Conservation (phyloP, 2,888 invertebrate genomes). For the Thecocarcelia acutangulata region DNA sequence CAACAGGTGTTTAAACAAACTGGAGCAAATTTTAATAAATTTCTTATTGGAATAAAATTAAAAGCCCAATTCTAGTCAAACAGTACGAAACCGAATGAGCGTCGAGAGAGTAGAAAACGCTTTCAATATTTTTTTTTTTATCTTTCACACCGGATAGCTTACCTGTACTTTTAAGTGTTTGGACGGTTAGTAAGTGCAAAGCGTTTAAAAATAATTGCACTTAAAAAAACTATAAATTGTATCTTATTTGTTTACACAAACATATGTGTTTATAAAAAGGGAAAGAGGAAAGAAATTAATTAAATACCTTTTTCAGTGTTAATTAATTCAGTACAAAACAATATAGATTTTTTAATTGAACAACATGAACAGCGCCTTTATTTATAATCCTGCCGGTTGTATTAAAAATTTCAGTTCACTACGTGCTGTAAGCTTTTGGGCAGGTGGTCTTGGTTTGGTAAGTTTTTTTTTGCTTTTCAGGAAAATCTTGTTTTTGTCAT, state of each 20-base stretch:
- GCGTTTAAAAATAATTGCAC: slow-evolving; percentile 37
- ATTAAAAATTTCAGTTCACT: slow-evolving; percentile 63
- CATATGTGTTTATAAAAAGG: slow-evolving; percentile 37
- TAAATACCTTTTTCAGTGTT: slow-evolving; percentile 1
- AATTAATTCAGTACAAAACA: neutral
- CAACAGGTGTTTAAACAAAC: slow-evolving; percentile 27
- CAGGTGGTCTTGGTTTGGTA: slow-evolving; percentile 69
- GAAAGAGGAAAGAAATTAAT: slow-evolving; percentile 17
- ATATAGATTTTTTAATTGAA: neutral
- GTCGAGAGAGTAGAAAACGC: slow-evolving; percentile 58
- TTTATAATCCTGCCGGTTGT: slow-evolving; percentile 49
- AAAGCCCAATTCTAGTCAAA: slow-evolving; percentile 40
- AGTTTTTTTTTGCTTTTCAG: slow-evolving; percentile 41
- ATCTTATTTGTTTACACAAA: slow-evolving; percentile 13
- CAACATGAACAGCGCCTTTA: slow-evolving; percentile 49
- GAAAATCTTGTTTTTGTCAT: slow-evolving; percentile 5
- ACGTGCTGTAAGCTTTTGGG: slow-evolving; percentile 65
- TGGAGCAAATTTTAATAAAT: slow-evolving; percentile 8
- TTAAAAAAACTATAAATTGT: slow-evolving; percentile 4
- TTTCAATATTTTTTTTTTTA: slow-evolving; percentile 7
- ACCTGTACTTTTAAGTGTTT: neutral
- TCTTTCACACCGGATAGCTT: slow-evolving; percentile 9
- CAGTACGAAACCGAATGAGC: slow-evolving; percentile 68
- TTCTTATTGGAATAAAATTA: slow-evolving; percentile 14
- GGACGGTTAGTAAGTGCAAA: slow-evolving; percentile 25